These are phyloP conservation scores for Erebia palarica DNA, from an alignment of 2,888 invertebrate species.

Conservation along the genomic window DNA sequence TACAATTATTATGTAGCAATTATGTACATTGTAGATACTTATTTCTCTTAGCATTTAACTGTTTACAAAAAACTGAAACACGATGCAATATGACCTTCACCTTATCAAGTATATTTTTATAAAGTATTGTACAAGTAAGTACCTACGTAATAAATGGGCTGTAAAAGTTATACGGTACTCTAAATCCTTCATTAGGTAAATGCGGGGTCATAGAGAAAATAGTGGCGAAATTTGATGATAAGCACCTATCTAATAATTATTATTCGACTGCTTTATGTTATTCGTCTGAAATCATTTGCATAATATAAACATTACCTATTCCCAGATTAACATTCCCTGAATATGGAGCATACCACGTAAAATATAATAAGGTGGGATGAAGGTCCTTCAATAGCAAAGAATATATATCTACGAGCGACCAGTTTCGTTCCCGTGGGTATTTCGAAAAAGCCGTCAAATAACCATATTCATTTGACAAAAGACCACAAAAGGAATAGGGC, in stretches of 20 bases:
- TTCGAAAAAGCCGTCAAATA: no score
- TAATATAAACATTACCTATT: background rate
- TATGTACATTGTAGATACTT: no score
- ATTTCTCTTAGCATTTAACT: no score
- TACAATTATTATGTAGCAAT: no score
- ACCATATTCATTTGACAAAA: no score
- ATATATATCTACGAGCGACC: no score
- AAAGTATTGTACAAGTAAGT: background rate
- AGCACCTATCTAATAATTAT: slow-evolving; percentile 1
- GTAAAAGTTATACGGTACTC: no score
- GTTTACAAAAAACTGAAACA: background rate
- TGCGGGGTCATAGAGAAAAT: slow-evolving; percentile 16
- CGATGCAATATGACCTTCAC: background rate
- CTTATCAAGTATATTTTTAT: slow-evolving; percentile 1
- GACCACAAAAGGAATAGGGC: no score
- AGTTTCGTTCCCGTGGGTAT: no score
- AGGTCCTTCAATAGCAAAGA: no score
- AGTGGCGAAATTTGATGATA: background rate
- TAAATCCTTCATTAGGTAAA: slow-evolving; percentile 11
- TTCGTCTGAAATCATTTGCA: slow-evolving; percentile 5
- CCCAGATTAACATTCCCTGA: background rate
- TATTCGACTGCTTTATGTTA: background rate
- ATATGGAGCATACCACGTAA: background rate
- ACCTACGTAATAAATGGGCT: no score
- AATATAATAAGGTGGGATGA: background rate